Conservation (phyloP, 2,113 vertebrate species). For the Casuarius casuarius region DNA sequence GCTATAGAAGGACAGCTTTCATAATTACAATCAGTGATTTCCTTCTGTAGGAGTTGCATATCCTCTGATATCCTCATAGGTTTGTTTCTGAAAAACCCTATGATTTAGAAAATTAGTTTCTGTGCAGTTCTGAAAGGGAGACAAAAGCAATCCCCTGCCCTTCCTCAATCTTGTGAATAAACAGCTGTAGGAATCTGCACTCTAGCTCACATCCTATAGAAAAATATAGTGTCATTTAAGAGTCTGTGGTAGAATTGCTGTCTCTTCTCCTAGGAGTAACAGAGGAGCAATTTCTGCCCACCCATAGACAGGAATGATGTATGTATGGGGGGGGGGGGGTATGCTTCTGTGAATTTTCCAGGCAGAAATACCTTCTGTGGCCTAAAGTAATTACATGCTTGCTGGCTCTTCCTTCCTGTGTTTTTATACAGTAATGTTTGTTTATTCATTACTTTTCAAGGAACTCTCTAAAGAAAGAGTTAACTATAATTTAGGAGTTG, state of each 20-base stretch:
- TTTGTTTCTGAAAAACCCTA: not conserved
- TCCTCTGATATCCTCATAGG: not conserved
- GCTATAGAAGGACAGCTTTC: not conserved
- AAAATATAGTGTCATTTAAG: not conserved
- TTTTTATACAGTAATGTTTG: not conserved
- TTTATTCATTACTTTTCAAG: not conserved
- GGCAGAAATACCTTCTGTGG: not conserved
- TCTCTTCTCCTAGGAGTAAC: not conserved
- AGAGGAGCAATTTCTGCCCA: not conserved
- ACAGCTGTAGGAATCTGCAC: not conserved
- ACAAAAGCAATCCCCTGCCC: not conserved
- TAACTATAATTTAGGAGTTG: not conserved
- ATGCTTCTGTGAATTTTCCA: not conserved
- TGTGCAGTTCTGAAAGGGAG: not conserved
- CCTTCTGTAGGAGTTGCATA: not conserved
- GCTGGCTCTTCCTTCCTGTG: not conserved
- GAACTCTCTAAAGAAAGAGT: not conserved
- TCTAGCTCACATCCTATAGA: not conserved
- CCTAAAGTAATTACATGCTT: not conserved
- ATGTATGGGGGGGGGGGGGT: no score
- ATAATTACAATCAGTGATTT: not conserved
- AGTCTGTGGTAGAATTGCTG: not conserved
- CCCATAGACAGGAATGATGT: not conserved
- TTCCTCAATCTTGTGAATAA: not conserved
- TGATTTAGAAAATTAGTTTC: not conserved